These are phyloP conservation scores for Cryptotis parvus DNA, from an alignment of 2,113 vertebrate genomes.

Conservation along the genomic window DNA sequence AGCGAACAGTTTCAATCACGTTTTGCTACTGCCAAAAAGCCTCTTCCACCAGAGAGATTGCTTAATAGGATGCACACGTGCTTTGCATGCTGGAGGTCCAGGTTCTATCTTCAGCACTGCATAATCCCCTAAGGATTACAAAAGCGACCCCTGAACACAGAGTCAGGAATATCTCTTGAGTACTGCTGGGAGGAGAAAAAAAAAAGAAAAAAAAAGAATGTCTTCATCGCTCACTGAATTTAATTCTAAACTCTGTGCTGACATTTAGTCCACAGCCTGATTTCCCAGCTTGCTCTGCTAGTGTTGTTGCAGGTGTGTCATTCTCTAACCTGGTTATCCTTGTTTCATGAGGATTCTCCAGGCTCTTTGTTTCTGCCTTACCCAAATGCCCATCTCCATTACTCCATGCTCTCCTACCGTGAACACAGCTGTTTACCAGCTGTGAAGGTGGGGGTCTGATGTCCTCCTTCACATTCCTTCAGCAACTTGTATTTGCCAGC, in stretches of 20 bases:
- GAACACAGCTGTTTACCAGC: too few species aligned
- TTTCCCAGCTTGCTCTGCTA: background rate
- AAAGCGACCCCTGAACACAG: too few species aligned
- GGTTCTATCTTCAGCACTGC: too few species aligned
- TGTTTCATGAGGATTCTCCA: background rate
- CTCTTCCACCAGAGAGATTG: background rate
- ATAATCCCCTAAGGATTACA: too few species aligned
- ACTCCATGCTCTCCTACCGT: background rate
- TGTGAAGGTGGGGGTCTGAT: background rate
- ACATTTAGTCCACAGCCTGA: background rate
- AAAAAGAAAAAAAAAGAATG: too few species aligned
- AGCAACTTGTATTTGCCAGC: background rate
- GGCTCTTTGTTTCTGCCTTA: background rate
- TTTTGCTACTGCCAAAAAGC: background rate
- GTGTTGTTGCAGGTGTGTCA: background rate
- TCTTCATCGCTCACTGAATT: background rate
- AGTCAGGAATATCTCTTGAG: too few species aligned
- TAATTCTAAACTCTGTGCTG: background rate
- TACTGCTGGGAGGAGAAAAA: too few species aligned
- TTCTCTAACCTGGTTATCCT: rapidly evolving
- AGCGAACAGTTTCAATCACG: background rate
- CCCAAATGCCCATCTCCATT: background rate
- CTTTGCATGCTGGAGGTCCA: too few species aligned
- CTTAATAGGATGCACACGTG: too few species aligned
- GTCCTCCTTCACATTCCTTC: background rate